Base-by-base conservation (phyloP, 2,797 vertebrate genomes). In the Darevskia mixta region DNA sequence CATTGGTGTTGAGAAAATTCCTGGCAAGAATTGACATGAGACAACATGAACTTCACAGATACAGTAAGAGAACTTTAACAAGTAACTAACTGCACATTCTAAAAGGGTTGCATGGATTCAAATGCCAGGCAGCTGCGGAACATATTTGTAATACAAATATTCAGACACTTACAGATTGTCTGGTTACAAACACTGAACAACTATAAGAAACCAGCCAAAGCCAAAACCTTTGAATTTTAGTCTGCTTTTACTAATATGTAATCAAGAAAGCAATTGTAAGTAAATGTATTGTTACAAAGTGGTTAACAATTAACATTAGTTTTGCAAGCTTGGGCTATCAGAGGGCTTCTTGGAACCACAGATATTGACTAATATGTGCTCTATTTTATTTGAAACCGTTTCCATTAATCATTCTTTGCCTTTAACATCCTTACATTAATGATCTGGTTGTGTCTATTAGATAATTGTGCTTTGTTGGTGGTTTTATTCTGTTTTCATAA, bases 1-100 rank as follows among this genome's bases (percentile, higher is more conserved):
- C 97, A 96, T 96, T 95, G 95, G 97, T 90, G 95, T 97, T 95
- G 97, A 96, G 97, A 97, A 96, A 97, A 96, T 96, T 97, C 93
- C 94, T 96, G 95, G 96, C 95, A 97, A 97, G 95, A 96, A 96
- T 93, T 94, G 96, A 97, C 96, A 96, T 96, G 95, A 87, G 71
- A 97, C 95, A 95, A 95, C 96, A 94, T 95, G 97, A 94, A 94
- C 96, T 97, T 95, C 97, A 96, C 94, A 83, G 95, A 96, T 95
- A 97, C 97, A 96, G 96, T 96, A 95, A 96, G 95, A 96, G 94
- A 96, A 96, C 91, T 87, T 95, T 95, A 94, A 94, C 94, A 96
- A 95, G 94, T 91, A 94, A 96, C 93, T 88, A 94, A 97, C 94
- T 94, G 94, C 95, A 96, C 96, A 96, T 95, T 95, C 93, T 96